Percentiles rank a stretch among this genome's conserved stretches.
These are phyloP conservation scores for Hybognathus amarus DNA, from an alignment of 2,797 vertebrate genomes.

Conservation along the genomic window DNA sequence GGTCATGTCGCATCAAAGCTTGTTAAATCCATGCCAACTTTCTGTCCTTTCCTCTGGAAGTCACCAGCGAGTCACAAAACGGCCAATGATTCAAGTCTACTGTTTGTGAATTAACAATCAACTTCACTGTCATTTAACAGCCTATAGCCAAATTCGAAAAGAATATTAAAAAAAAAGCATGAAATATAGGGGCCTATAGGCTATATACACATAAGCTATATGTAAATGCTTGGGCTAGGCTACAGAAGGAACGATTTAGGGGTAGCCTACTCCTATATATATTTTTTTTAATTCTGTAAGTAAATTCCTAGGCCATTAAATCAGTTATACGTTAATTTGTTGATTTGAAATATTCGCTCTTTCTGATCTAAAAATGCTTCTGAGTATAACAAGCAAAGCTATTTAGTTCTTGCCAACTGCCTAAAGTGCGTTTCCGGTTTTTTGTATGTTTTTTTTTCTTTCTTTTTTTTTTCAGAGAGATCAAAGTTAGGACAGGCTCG, in stretches of 20 bases:
- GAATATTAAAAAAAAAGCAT: not conserved
- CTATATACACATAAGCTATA: too few relatives aligned
- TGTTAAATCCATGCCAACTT: constrained; percentile 28
- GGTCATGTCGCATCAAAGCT: constrained; percentile 38
- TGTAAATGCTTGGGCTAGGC: not conserved
- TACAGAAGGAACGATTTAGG: not conserved
- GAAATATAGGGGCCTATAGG: not conserved
- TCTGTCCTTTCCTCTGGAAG: constrained; percentile 1
- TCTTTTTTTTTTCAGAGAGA: too few relatives aligned
- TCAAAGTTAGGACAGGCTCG: not conserved
- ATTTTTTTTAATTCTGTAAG: not conserved
- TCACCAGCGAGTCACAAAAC: not conserved
- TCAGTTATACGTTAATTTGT: not conserved
- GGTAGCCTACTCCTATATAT: not conserved
- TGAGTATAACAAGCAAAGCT: not conserved
- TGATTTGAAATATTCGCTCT: not conserved
- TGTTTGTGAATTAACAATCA: constrained; percentile 29
- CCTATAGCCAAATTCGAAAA: not conserved
- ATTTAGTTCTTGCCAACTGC: not conserved
- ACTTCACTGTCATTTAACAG: constrained; percentile 21
- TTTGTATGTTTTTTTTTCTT: too few relatives aligned
- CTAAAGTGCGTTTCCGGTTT: not conserved
- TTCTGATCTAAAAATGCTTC: not conserved
- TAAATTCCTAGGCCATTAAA: not conserved
- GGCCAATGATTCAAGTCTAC: constrained; percentile 11